Conservation (phyloP, 2,113 vertebrate species). For the Onychorhynchus coronatus region DNA sequence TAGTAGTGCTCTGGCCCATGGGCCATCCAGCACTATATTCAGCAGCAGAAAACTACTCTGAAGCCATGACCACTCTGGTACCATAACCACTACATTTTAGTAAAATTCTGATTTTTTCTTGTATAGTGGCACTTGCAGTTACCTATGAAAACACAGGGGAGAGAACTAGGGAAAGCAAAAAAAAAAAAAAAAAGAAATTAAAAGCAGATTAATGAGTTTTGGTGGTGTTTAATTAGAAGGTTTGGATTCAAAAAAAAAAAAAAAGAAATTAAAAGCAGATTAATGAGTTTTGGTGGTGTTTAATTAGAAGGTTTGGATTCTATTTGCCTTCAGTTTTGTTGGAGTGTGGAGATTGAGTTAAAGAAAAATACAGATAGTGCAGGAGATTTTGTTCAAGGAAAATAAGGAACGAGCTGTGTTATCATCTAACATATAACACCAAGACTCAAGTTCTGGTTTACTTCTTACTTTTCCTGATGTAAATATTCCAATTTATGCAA, state of each 20-base stretch:
- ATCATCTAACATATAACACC: rapidly evolving
- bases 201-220: background rate
- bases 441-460: background rate
- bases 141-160: background rate
- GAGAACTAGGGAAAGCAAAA: background rate
- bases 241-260: background rate
- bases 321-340: background rate
- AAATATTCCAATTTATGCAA: background rate
- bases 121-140: background rate
- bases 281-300: background rate
- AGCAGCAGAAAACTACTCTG: background rate
- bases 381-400: background rate
- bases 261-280: background rate
- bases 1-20: background rate
- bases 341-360: background rate
- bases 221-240: background rate
- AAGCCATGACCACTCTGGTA: background rate
- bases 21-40: background rate
- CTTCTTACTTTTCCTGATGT: background rate
- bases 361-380: background rate
- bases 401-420: background rate
- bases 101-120: background rate
- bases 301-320: background rate
- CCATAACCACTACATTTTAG: background rate
- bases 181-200: background rate